Evolutionary conservation across 2,113 vertebrate genomes (phyloP).

Genomic region (Microcebus ravelobensis): DNA sequence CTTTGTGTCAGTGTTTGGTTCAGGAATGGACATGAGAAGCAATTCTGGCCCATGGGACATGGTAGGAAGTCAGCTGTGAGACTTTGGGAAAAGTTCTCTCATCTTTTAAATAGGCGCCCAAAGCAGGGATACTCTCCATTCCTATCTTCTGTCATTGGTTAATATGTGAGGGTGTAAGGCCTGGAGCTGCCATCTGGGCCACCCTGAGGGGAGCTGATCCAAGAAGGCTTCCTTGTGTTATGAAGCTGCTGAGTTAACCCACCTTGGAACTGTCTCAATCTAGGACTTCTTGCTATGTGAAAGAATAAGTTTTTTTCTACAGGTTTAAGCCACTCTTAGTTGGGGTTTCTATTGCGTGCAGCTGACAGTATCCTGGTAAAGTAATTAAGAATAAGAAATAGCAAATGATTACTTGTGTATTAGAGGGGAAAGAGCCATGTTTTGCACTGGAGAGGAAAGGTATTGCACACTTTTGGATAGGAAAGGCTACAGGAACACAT

Average conservation of each 20-base stretch:
- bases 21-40: neutral
- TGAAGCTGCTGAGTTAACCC: neutral
- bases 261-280: neutral
- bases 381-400: neutral
- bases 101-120: neutral
- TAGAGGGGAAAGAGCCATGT: neutral
- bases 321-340: neutral
- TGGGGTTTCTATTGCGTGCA: neutral
- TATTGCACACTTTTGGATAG: neutral
- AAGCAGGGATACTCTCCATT: neutral
- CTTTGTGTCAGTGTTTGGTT: neutral
- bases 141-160: neutral
- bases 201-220: neutral
- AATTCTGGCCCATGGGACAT: neutral
- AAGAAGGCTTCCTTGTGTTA: neutral
- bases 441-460: neutral
- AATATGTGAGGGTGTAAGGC: neutral
- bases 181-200: neutral
- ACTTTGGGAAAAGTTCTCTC: neutral
- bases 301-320: neutral
- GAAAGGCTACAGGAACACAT: neutral
- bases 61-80: neutral
- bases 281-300: neutral
- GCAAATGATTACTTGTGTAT: neutral
- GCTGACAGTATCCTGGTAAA: neutral